Conservation (phyloP, 1,140 invertebrate species). For the Drosophila sulfurigaster region DNA sequence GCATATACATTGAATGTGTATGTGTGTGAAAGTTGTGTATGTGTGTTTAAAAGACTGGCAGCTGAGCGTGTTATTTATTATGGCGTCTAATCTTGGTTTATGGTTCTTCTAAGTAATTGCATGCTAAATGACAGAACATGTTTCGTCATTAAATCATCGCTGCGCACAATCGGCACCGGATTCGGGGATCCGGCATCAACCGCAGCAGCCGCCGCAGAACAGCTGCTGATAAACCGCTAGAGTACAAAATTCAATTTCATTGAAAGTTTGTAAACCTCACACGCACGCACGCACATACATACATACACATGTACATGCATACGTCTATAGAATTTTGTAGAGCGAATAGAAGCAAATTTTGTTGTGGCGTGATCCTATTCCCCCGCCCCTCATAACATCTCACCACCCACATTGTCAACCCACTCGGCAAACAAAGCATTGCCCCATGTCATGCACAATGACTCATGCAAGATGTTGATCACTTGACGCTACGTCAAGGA, state of each 20-base stretch:
- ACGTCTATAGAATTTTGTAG: background rate
- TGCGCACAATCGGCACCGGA: slow-evolving; percentile 7
- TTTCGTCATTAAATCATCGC: slow-evolving; percentile 46
- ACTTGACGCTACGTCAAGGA: slow-evolving; percentile 15
- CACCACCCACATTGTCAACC: slow-evolving; percentile 3
- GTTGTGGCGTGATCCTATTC: slow-evolving; percentile 14
- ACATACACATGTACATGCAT: background rate
- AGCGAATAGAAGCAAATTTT: slow-evolving; percentile 3
- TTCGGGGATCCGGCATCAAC: slow-evolving; percentile 11
- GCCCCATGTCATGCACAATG: slow-evolving; percentile 10
- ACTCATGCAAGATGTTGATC: slow-evolving; percentile 32
- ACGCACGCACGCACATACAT: background rate
- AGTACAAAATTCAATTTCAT: slow-evolving; percentile 46
- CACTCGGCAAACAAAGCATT: slow-evolving; percentile 4
- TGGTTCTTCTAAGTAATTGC: slow-evolving; percentile 32
- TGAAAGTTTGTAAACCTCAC: background rate
- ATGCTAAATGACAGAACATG: slow-evolving; percentile 54
- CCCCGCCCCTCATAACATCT: background rate
- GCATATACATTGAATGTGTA: background rate
- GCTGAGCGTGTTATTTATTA: slow-evolving; percentile 23
- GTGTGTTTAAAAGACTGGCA: background rate
- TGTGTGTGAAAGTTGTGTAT: background rate
- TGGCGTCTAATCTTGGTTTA: slow-evolving; percentile 44
- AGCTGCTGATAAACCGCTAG: slow-evolving; percentile 28
- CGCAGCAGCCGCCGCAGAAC: slow-evolving; percentile 14